phyloP scores from a whole-genome alignment of 2,888 invertebrate genomes.

The Macaria notata region DNA sequence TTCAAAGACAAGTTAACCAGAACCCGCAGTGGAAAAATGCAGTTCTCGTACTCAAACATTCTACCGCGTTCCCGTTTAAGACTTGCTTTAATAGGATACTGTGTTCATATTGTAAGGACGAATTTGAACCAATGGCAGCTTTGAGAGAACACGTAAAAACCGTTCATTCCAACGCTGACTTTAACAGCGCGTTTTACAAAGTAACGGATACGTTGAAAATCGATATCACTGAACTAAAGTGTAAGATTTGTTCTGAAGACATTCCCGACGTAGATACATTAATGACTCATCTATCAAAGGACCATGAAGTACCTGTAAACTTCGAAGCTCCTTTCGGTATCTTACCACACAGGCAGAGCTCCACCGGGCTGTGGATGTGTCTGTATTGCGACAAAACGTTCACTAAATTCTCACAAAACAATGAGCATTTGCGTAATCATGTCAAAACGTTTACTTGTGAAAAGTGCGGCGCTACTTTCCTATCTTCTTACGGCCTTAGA shows the following conservation, averaged over 20 bases:
- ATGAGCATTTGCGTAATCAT: conserved; percentile 67
- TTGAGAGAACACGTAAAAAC: conserved; percentile 65
- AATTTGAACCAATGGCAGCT: conserved; percentile 67
- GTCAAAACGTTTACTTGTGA: conserved; percentile 73
- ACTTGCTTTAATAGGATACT: conserved; percentile 74
- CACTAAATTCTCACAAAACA: conserved; percentile 69
- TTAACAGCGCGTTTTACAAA: conserved; percentile 74
- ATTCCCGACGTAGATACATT: conserved; percentile 60
- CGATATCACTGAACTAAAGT: conserved; percentile 69
- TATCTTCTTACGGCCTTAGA: conserved; percentile 66
- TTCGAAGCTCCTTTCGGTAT: conserved; percentile 71
- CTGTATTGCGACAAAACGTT: conserved; percentile 70
- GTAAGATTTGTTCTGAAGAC: conserved; percentile 59
- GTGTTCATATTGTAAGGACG: conserved; percentile 74
- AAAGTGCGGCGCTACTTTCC: conserved; percentile 70
- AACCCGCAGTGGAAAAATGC: conserved; percentile 75
- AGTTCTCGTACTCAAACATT: conserved; percentile 68
- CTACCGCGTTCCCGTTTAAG: conserved; percentile 73
- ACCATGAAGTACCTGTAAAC: conserved; percentile 63
- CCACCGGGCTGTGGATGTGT: conserved; percentile 67
- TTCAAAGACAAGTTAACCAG: conserved; percentile 76
- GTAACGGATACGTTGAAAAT: conserved; percentile 70
- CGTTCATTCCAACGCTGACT: conserved; percentile 63
- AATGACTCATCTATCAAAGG: conserved; percentile 64
- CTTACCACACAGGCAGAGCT: conserved; percentile 66